These are phyloP conservation scores for Eledona agricola DNA, from an alignment of 2,888 invertebrate genomes.

Conservation along the genomic window DNA sequence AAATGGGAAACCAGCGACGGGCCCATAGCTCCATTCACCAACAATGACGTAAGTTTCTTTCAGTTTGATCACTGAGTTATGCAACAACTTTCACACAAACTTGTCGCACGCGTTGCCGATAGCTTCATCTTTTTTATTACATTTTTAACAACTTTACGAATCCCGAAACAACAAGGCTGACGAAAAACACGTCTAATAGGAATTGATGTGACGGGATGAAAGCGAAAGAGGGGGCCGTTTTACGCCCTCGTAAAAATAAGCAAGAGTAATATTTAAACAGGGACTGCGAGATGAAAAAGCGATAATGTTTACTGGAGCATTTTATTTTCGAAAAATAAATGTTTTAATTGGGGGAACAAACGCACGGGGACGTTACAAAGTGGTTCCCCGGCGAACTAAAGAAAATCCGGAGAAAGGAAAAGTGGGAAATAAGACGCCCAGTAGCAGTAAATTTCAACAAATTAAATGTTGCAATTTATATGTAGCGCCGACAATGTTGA, in stretches of 20 bases:
- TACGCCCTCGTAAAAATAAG: slow-evolving; percentile 25
- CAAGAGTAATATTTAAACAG: slow-evolving; percentile 22
- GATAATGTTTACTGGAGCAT: slow-evolving; percentile 9
- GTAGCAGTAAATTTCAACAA: too few relatives aligned
- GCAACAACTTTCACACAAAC: too few relatives aligned
- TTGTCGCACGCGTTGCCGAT: too few relatives aligned
- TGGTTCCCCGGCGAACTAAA: too few relatives aligned
- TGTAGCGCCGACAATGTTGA: slow-evolving; percentile 15
- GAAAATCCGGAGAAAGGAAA: too few relatives aligned
- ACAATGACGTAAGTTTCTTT: slow-evolving; percentile 70
- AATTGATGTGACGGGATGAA: slow-evolving; percentile 43
- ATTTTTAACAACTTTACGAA: too few relatives aligned
- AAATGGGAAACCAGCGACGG: slow-evolving; percentile 86
- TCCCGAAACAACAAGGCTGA: slow-evolving; percentile 41
- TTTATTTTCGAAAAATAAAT: slow-evolving; percentile 24
- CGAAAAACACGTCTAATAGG: slow-evolving; percentile 42
- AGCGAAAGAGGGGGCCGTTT: slow-evolving; percentile 20
- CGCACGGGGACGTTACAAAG: too few relatives aligned
- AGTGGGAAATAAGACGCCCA: too few relatives aligned
- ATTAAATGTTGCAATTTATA: too few relatives aligned
- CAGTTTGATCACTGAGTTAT: too few relatives aligned
- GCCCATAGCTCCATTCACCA: slow-evolving; percentile 69
- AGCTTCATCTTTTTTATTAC: too few relatives aligned
- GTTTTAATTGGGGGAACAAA: slow-evolving; percentile 17
- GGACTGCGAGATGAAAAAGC: slow-evolving; percentile 8